These are phyloP conservation scores for Epinephelus coioides DNA, from an alignment of 2,797 vertebrate genomes.

Conservation along the genomic window DNA sequence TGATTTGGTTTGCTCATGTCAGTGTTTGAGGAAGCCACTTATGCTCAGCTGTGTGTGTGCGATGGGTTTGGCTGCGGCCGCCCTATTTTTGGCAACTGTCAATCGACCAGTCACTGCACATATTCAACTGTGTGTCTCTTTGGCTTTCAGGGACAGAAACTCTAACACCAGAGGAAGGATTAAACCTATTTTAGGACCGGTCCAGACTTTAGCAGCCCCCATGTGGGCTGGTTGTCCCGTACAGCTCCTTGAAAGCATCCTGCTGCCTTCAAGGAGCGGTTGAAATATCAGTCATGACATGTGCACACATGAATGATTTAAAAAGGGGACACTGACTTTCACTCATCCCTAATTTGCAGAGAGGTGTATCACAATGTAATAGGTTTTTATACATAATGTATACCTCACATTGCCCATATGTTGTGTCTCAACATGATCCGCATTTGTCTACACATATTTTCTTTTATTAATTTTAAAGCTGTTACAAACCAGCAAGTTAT, in stretches of 20 bases:
- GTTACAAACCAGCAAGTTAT: too few relatives aligned
- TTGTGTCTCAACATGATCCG: too few relatives aligned
- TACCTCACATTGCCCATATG: too few relatives aligned
- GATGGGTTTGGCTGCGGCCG: background rate
- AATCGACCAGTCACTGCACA: conserved; percentile 34
- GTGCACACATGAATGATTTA: conserved; percentile 8
- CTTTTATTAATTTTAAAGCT: too few relatives aligned
- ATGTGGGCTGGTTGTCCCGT: background rate
- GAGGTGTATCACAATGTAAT: too few relatives aligned
- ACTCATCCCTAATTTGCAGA: background rate
- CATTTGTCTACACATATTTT: too few relatives aligned
- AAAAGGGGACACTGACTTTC: background rate
- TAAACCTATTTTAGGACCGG: conserved; percentile 16
- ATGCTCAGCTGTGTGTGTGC: conserved; percentile 20
- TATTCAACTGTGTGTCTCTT: background rate
- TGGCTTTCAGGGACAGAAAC: conserved; percentile 6
- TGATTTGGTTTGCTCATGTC: conserved; percentile 1
- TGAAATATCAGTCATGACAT: conserved; percentile 15
- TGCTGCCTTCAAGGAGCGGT: conserved; percentile 1
- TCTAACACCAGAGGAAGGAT: conserved; percentile 12
- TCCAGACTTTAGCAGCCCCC: background rate
- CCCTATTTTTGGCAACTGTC: conserved; percentile 33
- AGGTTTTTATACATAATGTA: too few relatives aligned
- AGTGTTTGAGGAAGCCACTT: background rate
- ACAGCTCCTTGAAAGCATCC: conserved; percentile 22